Evolutionary conservation across 2,113 vertebrate species (phyloP).

Genomic region (Zosterops borbonicus): DNA sequence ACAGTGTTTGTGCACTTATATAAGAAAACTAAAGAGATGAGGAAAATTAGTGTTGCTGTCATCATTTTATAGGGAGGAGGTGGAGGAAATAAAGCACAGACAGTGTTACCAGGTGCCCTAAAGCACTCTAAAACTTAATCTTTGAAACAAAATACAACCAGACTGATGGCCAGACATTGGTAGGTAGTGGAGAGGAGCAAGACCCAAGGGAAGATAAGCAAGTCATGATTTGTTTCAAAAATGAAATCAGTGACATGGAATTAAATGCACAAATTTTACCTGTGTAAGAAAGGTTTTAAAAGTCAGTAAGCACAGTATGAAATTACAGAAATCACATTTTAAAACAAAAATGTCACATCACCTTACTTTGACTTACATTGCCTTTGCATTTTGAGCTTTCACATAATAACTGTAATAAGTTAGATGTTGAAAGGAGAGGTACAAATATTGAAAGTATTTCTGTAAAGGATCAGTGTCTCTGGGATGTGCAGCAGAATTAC

Average conservation of each 20-base stretch:
- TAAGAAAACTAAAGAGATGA: not conserved
- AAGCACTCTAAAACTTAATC: not conserved
- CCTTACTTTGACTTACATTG: not conserved
- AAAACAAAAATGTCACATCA: not conserved
- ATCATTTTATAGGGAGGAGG: not conserved
- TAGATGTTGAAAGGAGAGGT: not conserved
- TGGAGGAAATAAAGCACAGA: not conserved
- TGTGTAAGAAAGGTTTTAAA: not conserved
- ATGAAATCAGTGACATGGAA: not conserved
- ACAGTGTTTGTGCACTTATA: not conserved
- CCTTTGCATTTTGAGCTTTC: not conserved
- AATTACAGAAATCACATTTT: not conserved
- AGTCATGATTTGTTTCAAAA: not conserved
- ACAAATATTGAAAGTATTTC: slow-evolving; percentile 1
- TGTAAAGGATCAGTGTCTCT: not conserved
- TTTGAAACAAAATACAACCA: not conserved
- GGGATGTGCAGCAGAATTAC: not conserved
- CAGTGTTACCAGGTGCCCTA: not conserved
- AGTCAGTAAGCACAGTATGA: not conserved
- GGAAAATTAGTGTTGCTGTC: not conserved
- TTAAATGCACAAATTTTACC: not conserved
- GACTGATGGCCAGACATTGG: not conserved
- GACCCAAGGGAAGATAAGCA: not conserved
- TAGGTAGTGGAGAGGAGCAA: not conserved
- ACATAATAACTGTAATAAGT: not conserved